Evolutionary conservation across 2,888 invertebrate species (phyloP).

Genomic region (Papilio demoleus): DNA sequence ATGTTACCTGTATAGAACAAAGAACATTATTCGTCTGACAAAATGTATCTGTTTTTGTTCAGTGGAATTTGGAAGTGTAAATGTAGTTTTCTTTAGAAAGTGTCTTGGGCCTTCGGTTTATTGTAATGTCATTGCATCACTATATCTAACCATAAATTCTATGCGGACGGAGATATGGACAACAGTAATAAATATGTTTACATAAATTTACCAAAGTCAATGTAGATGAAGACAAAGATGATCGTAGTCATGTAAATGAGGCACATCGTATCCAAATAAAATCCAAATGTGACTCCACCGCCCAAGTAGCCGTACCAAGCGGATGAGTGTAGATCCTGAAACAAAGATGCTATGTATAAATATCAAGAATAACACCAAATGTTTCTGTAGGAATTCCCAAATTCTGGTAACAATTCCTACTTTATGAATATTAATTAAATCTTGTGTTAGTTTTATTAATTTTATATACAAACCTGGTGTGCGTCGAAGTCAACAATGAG

Average conservation of each 20-base stretch:
- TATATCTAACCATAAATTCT: too few species aligned
- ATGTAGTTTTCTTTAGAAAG: too few species aligned
- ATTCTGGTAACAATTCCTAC: too few species aligned
- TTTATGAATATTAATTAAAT: too few species aligned
- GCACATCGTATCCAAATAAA: slow-evolving; percentile 86
- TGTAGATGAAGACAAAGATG: slow-evolving; percentile 85
- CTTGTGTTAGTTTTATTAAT: not conserved
- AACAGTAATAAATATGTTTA: too few species aligned
- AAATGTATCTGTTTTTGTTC: not conserved
- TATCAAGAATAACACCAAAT: too few species aligned
- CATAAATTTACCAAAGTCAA: slow-evolving; percentile 68
- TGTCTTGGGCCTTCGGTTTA: too few species aligned
- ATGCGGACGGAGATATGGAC: too few species aligned
- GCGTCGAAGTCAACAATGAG: slow-evolving; percentile 85
- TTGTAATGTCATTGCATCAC: too few species aligned
- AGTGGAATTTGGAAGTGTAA: not conserved
- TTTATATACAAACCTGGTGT: slow-evolving; percentile 71
- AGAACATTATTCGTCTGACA: not conserved
- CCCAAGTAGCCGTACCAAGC: slow-evolving; percentile 87
- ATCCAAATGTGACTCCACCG: slow-evolving; percentile 85
- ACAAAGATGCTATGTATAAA: slow-evolving; percentile 42
- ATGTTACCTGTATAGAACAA: slow-evolving; percentile 55
- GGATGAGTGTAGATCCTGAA: slow-evolving; percentile 85
- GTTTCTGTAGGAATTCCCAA: too few species aligned
- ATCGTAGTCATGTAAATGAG: slow-evolving; percentile 85